phyloP scores from a whole-genome alignment of 2,888 invertebrate genomes.

The Clitarchus hookeri region DNA sequence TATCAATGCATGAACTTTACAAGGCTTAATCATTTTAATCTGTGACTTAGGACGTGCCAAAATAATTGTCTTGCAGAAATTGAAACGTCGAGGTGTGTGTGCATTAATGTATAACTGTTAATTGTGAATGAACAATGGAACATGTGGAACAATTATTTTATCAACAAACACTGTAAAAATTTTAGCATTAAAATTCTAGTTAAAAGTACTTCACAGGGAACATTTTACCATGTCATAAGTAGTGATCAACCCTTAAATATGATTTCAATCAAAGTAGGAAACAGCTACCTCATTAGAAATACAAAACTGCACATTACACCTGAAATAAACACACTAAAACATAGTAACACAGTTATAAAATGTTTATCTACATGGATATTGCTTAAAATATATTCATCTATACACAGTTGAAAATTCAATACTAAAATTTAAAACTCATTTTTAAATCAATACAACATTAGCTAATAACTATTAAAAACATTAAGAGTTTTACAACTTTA shows the following conservation, averaged over 20 bases:
- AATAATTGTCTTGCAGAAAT: slow-evolving; percentile 7
- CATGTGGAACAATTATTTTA: neutral
- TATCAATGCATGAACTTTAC: neutral
- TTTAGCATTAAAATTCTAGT: neutral
- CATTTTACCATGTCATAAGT: neutral
- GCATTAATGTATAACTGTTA: slow-evolving; percentile 14
- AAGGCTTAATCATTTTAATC: neutral
- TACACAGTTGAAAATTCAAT: neutral
- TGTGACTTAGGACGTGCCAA: slow-evolving; percentile 10
- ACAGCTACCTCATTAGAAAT: neutral
- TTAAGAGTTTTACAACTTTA: neutral
- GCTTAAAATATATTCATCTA: neutral
- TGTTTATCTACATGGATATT: neutral
- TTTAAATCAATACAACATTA: too few species aligned
- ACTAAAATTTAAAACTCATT: neutral
- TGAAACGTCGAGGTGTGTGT: neutral
- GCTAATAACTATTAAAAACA: too few species aligned
- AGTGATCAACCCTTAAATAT: neutral
- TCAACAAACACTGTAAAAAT: neutral
- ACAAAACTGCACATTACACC: neutral
- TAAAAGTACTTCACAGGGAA: neutral
- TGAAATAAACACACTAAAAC: neutral
- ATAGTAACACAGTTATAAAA: neutral
- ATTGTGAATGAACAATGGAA: slow-evolving; percentile 4
- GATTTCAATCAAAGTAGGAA: neutral